A percentile compares a stretch with the other conserved stretches of the same genome.
Conservation (phyloP, 2,888 invertebrate species). For the Taenaris catops region DNA sequence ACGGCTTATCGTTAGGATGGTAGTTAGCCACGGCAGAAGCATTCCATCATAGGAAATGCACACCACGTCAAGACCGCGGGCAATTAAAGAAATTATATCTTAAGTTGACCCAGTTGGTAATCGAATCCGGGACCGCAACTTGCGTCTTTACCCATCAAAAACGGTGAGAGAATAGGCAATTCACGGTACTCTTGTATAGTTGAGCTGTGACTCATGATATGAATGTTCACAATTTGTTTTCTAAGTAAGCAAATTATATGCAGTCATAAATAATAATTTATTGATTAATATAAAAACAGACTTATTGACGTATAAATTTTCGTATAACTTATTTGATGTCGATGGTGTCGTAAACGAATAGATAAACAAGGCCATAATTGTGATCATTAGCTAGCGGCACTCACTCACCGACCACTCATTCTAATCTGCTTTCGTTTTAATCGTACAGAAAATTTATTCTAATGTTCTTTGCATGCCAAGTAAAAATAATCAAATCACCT, state of each 20-base stretch:
- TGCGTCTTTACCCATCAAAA: no score
- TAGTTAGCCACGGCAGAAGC: no score
- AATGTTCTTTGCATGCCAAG: slow-evolving; percentile 8
- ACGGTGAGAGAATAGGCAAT: no score
- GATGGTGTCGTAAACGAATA: slow-evolving; percentile 31
- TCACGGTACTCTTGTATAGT: no score
- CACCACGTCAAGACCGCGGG: no score
- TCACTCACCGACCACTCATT: slow-evolving; percentile 32
- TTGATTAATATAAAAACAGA: slow-evolving; percentile 3
- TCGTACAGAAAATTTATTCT: slow-evolving; percentile 55
- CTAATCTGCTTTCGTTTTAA: slow-evolving; percentile 49
- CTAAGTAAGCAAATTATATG: neutral
- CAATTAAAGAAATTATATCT: no score
- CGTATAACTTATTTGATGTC: slow-evolving; percentile 28
- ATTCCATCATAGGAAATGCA: no score
- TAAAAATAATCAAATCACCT: no score
- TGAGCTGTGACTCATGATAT: no score
- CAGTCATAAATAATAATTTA: slow-evolving; percentile 8
- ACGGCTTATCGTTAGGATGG: no score
- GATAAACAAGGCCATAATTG: slow-evolving; percentile 48
- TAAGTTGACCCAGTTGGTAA: no score
- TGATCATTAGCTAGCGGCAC: slow-evolving; percentile 38
- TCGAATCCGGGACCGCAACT: no score
- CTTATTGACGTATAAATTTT: slow-evolving; percentile 26
- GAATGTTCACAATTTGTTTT: slow-evolving; percentile 1